Conservation (phyloP, 1,140 invertebrate genomes). For the Acromyrmex echinatior region DNA sequence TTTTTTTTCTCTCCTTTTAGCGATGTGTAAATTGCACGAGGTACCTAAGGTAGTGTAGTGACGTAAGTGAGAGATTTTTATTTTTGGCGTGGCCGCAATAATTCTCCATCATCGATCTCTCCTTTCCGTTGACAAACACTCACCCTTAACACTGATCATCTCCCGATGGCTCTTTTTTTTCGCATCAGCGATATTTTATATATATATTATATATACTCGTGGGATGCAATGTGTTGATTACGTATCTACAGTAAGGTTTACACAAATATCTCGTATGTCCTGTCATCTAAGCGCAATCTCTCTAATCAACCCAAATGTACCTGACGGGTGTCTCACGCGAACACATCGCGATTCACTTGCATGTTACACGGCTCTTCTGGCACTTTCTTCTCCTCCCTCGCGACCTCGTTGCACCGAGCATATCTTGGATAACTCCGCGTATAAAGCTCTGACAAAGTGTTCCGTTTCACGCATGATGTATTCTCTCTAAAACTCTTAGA, state of each 20-base stretch:
- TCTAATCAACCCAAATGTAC: not conserved
- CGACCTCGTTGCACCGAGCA: not conserved
- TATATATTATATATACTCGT: not conserved
- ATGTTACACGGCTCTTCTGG: conserved; percentile 29
- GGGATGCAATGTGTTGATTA: conserved; percentile 45
- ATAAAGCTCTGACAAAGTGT: not conserved
- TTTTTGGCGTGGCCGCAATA: conserved; percentile 45
- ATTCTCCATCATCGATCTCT: conserved; percentile 23
- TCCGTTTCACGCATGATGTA: no score
- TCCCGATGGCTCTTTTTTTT: not conserved
- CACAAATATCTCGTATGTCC: conserved; percentile 42
- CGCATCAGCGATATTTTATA: conserved; percentile 1
- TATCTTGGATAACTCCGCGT: not conserved
- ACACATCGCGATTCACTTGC: conserved; percentile 13
- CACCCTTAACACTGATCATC: not conserved
- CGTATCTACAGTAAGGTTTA: conserved; percentile 55
- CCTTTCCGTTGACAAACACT: conserved; percentile 13
- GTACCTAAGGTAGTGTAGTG: conserved; percentile 44
- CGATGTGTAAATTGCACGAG: conserved; percentile 59
- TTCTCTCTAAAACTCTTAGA: no score
- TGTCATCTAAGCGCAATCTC: conserved; percentile 45
- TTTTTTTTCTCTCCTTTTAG: conserved; percentile 42
- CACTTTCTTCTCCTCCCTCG: conserved; percentile 7
- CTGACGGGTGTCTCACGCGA: conserved; percentile 17
- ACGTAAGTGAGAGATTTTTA: conserved; percentile 54